Evolutionary conservation across 53 echinoderm and acorn worm genomes (phyloP), one percentile per base, ranked within the genome.

Genomic region (Echinometra lucunter): DNA sequence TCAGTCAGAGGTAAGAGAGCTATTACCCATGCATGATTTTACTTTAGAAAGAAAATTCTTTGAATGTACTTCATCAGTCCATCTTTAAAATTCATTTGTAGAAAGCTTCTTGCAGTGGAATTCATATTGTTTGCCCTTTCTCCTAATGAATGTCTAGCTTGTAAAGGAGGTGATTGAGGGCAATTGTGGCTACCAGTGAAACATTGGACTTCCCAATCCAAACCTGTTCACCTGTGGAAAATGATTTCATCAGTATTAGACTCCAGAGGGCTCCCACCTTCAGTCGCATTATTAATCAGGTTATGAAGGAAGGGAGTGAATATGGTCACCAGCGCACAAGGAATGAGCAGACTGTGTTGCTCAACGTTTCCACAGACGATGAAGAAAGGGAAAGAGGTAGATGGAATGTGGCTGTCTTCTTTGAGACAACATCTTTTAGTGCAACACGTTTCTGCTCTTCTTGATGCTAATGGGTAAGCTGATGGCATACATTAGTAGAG

Each of bases 241-340:
- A 96, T 32, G 92, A 96, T 40, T 90, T 94, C 40, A 95, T 97
- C 23, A 85, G 75, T 35, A 66, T 97, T 66, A 96, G 74, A 87
- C 92, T 97, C 15, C 94, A 96, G 74, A 93, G 97, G 17, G 93
- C 95, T 9, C 92, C 91, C 37, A 30, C 89, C 74, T 97, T 96
- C 80, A 94, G 95, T 42, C 94, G 78, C 8, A 94, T 96, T 72
- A 85, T 97, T 85, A 72, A 25, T 18, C 35, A 55, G 0, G 92
- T 96, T 17, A 42, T 91, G 44, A 53, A 40, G 23, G 67, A 96
- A 42, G 91, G 95, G 6, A 85, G 90, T 27, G 85, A 30, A 55
- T 96, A 96, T 30, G 96, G 96, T 53, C 78, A 80, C 38, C 78
- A 55, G 53, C 34, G 18, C 25, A 34, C 27, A 3, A 57, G 40